Conservation (phyloP, 2,797 vertebrate genomes). For the Salmo trutta region DNA sequence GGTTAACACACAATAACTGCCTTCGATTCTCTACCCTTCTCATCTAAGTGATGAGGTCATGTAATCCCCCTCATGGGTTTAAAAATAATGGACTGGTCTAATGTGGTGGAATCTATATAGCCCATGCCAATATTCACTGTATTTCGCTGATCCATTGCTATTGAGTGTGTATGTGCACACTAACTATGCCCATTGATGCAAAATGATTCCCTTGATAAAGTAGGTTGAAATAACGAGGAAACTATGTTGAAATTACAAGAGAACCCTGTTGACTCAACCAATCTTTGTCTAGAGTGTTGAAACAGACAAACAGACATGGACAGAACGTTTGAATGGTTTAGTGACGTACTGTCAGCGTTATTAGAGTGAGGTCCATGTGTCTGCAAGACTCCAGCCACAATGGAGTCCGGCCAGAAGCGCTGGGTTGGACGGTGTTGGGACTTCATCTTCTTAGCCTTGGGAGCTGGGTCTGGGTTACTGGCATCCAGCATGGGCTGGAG, state of each 20-base stretch:
- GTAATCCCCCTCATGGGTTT: not conserved
- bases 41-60: not conserved
- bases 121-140: not conserved
- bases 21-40: not conserved
- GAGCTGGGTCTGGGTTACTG: constrained; percentile 96
- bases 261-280: not conserved
- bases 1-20: not conserved
- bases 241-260: not conserved
- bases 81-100: not conserved
- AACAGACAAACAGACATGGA: not conserved
- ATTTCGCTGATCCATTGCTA: not conserved
- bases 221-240: not conserved
- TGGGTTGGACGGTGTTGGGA: constrained; percentile 97
- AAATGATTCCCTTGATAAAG: not conserved
- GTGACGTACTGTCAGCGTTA: constrained; percentile 86
- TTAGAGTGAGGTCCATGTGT: constrained; percentile 84
- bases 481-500: constrained; percentile 97
- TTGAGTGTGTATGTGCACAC: not conserved
- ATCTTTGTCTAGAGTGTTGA: not conserved
- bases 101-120: not conserved
- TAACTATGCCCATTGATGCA: not conserved
- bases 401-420: constrained; percentile 98
- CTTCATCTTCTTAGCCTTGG: constrained; percentile 99
- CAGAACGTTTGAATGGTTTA: not conserved
- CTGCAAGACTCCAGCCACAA: constrained; percentile 93